Evolutionary conservation across 2,888 invertebrate species (phyloP).

Genomic region (Meiosimyza decipiens): DNA sequence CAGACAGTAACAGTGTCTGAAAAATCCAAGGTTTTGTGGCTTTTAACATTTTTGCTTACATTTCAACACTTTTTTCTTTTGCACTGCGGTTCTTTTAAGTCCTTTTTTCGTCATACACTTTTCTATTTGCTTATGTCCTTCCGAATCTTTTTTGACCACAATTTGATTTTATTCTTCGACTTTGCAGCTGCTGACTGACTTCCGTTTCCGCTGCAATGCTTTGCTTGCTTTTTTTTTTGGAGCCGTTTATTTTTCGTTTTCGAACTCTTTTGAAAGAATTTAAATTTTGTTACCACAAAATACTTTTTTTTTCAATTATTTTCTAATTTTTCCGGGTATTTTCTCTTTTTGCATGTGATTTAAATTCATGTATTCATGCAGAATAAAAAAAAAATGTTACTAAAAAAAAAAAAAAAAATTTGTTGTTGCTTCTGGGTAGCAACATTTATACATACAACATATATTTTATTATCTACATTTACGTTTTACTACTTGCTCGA

Average conservation of each 20-base stretch:
- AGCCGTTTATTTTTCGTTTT: conserved; percentile 8
- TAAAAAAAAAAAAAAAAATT: too few relatives aligned
- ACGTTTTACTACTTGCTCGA: too few relatives aligned
- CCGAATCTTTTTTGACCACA: conserved; percentile 3
- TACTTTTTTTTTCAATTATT: conserved; percentile 36
- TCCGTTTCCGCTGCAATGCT: conserved; percentile 21
- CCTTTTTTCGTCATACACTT: background rate
- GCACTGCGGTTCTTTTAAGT: background rate
- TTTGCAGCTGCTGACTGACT: background rate
- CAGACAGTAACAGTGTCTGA: background rate
- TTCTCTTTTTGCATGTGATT: conserved; percentile 37
- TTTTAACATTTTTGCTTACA: background rate
- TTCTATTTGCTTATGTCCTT: background rate
- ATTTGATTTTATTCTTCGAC: conserved; percentile 11
- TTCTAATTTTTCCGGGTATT: conserved; percentile 36
- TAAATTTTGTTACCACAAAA: conserved; percentile 32
- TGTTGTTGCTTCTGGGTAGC: too few relatives aligned
- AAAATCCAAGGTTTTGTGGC: background rate
- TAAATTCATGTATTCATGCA: conserved; percentile 43
- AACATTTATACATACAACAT: too few relatives aligned
- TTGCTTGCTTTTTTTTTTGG: too few relatives aligned
- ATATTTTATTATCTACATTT: too few relatives aligned
- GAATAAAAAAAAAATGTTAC: background rate
- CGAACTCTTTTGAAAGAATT: background rate
- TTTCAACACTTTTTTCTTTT: background rate